Conservation (phyloP, 2,888 invertebrate species). For the Macrosiphum euphorbiae region DNA sequence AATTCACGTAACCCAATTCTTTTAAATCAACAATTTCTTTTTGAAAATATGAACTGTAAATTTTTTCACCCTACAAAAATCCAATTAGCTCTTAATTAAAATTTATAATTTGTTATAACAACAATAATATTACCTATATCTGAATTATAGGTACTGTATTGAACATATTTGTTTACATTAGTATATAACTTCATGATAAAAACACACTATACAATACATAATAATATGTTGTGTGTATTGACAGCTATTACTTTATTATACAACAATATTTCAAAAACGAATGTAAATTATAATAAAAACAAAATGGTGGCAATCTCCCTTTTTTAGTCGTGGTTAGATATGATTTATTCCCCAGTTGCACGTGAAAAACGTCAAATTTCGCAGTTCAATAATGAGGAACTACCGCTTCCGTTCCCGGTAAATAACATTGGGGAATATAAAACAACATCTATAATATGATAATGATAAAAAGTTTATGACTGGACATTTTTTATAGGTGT, state of each 20-base stretch:
- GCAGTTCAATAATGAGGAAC: conserved; percentile 49
- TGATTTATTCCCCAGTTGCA: conserved; percentile 34
- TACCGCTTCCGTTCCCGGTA: conserved; percentile 10
- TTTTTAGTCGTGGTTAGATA: conserved; percentile 21
- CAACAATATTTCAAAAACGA: background rate
- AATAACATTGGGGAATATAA: conserved; percentile 33
- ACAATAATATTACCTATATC: background rate
- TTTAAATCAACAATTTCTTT: background rate
- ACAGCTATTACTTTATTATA: background rate
- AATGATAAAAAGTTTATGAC: conserved; percentile 47
- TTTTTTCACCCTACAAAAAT: background rate
- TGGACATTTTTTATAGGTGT: conserved; percentile 11
- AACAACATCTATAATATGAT: conserved; percentile 47
- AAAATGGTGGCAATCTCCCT: conserved; percentile 22
- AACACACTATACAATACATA: background rate
- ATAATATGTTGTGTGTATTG: conserved; percentile 12
- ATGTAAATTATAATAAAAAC: conserved; percentile 46
- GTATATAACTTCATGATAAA: background rate
- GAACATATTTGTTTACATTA: conserved; percentile 1
- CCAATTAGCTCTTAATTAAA: background rate
- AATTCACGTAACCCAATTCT: background rate
- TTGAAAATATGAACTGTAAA: background rate
- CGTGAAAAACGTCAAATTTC: conserved; percentile 35
- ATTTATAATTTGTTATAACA: background rate
- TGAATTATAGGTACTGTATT: background rate